Percentiles rank a stretch among this genome's conserved stretches.
These are phyloP conservation scores for Amniataba percoides DNA, from an alignment of 2,797 vertebrate genomes.

Conservation along the genomic window DNA sequence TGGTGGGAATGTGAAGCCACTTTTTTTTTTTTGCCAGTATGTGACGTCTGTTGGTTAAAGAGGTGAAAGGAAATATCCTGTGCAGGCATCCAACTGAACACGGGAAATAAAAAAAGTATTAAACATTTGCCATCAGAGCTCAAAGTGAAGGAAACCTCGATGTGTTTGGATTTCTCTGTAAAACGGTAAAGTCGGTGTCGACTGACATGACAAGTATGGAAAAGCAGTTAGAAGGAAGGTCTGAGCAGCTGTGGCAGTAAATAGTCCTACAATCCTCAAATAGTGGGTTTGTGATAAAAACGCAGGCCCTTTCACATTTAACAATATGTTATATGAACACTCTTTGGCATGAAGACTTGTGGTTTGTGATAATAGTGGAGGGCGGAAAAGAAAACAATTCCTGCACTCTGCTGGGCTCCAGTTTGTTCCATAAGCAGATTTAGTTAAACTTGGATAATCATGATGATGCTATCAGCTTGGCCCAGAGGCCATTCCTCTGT, in stretches of 20 bases:
- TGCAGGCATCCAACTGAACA: slow-evolving; percentile 72
- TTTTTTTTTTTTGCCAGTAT: slow-evolving; percentile 82
- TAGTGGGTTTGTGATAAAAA: slow-evolving; percentile 72
- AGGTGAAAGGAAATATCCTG: slow-evolving; percentile 83
- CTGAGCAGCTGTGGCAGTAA: slow-evolving; percentile 19
- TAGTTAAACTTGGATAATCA: slow-evolving; percentile 19
- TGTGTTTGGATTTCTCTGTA: slow-evolving; percentile 60
- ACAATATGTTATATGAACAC: slow-evolving; percentile 52
- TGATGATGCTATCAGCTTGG: slow-evolving; percentile 23
- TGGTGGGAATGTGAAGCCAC: slow-evolving; percentile 75
- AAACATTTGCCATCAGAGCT: slow-evolving; percentile 48
- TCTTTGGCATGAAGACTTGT: slow-evolving; percentile 48
- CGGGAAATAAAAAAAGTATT: slow-evolving; percentile 70
- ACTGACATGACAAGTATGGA: slow-evolving; percentile 60
- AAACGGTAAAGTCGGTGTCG: slow-evolving; percentile 54
- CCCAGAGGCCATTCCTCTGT: slow-evolving; percentile 12
- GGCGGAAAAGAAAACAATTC: slow-evolving; percentile 34
- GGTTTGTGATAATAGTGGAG: slow-evolving; percentile 62
- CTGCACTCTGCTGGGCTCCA: slow-evolving; percentile 15
- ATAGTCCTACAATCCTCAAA: slow-evolving; percentile 74
- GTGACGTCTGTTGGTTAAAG: slow-evolving; percentile 85
- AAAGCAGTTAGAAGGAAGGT: slow-evolving; percentile 53
- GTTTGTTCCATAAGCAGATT: slow-evolving; percentile 63
- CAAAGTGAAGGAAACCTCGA: slow-evolving; percentile 38
- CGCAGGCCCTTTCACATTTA: slow-evolving; percentile 78